Base-by-base conservation (phyloP, 2,797 vertebrate species). In the Spinus olivaceus region DNA sequence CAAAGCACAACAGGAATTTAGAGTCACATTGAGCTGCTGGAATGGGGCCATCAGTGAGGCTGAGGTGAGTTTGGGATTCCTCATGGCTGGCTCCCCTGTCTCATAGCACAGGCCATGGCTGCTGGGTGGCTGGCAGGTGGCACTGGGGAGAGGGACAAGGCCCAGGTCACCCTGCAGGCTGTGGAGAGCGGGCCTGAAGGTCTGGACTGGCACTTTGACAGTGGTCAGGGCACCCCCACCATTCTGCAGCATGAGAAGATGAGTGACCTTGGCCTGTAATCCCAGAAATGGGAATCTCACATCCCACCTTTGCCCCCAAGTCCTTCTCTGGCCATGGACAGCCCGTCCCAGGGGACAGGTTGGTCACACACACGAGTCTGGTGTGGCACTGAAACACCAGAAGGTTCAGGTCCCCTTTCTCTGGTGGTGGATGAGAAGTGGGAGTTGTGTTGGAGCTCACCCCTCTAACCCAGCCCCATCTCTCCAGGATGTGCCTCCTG, bases 1-100 rank as follows among this genome's bases (percentile, higher is more conserved):
- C 74, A 98, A 98, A 91, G 91, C 72, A 96, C 22, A 61, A 49
- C 22, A 44, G 50, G 78, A 50, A 70, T 67, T 32, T 4, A 6
- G 27, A 20, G 57, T 90, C 65, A 71, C 20, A 15, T 3, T 0
- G 1, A 19, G 28, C 16, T 30, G 20, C 35, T 86, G 39, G 56
- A 15, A 22, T 0, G 0, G 50, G 61, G 11, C 25, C 1, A 4
- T 6, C 57, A 24, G 20, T 8, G 64, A n/a, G 54, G 37, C 35
- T 16, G 7, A 65, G 49, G 33, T 13, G 61, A 39, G n/a, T 49
- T 4, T 15, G 60, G 57, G 6, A 7, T 53, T 49, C 15, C 57
- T 51, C 20, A 6, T 10, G 35, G 19, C n/a, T 70, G 20, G 9
- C 6, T 77, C 32, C 28, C 24, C 7, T 46, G 24, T 60, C 46